Evolutionary conservation across 2,113 vertebrate species (phyloP).

Genomic region (Aphelocoma coerulescens): DNA sequence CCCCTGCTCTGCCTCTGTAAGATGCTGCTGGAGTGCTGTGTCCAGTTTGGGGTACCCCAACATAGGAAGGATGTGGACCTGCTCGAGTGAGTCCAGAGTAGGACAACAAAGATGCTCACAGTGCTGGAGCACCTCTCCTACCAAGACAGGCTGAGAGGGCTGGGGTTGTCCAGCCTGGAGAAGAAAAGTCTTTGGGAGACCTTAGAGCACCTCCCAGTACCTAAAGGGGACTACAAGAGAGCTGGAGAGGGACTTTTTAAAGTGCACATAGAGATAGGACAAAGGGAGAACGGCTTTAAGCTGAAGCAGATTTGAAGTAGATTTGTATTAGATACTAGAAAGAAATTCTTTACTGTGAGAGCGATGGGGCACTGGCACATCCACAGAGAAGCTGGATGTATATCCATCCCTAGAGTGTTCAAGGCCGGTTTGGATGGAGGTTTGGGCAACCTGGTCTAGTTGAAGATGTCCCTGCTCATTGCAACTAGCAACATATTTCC

Average conservation of each 20-base stretch:
- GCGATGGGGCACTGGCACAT: not conserved
- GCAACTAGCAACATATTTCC: not conserved
- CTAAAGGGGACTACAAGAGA: not conserved
- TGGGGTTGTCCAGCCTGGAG: not conserved
- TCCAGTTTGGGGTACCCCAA: too few species aligned
- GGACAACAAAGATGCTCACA: not conserved
- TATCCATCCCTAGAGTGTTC: not conserved
- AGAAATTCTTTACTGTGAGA: not conserved
- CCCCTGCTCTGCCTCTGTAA: not conserved
- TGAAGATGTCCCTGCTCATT: not conserved
- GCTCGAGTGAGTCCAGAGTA: not conserved
- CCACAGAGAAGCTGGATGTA: not conserved
- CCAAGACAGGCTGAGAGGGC: not conserved
- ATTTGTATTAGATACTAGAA: not conserved
- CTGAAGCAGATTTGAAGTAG: not conserved
- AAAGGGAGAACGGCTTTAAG: not conserved
- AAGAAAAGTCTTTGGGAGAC: not conserved
- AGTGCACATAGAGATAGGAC: accelerated
- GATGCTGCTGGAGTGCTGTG: accelerated
- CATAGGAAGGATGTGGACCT: not conserved
- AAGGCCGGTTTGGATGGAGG: not conserved
- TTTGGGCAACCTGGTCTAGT: not conserved
- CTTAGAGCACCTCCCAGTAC: not conserved
- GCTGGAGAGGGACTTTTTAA: not conserved
- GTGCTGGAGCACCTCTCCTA: not conserved